A percentile compares a stretch with the other conserved stretches of the same genome.
phyloP scores from a whole-genome alignment of 2,888 invertebrate genomes.

The Taenaris catops region DNA sequence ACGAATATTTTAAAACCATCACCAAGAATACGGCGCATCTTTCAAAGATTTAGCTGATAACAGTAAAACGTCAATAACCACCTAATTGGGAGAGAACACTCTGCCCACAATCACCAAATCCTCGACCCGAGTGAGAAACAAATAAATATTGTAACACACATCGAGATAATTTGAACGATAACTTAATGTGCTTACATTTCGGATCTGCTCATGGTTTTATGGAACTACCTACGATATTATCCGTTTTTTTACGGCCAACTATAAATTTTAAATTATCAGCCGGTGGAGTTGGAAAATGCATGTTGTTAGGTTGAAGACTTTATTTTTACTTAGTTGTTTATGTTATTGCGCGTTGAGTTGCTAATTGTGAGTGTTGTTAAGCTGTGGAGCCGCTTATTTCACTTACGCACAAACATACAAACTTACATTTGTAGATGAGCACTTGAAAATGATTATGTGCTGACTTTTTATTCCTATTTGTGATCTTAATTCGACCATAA shows the following conservation, averaged over 20 bases:
- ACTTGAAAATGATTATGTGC: too few species aligned
- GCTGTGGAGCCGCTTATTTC: too few species aligned
- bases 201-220: conserved; percentile 78
- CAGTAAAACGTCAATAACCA: conserved; percentile 79
- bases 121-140: conserved; percentile 63
- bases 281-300: conserved; percentile 16
- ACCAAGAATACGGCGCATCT: conserved; percentile 60
- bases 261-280: conserved; percentile 31
- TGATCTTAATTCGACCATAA: too few species aligned
- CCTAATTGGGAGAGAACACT: conserved; percentile 77
- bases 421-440: too few species aligned
- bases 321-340: too few species aligned
- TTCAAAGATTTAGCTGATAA: conserved; percentile 68
- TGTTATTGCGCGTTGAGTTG: too few species aligned
- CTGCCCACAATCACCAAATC: conserved; percentile 56
- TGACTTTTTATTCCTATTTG: too few species aligned
- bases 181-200: conserved; percentile 79
- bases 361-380: too few species aligned
- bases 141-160: conserved; percentile 76
- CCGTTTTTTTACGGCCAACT: conserved; percentile 27
- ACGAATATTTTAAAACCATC: conserved; percentile 4
- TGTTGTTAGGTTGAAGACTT: not conserved
- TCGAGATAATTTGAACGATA: conserved; percentile 73
- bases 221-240: conserved; percentile 65
- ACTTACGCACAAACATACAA: too few species aligned